phyloP scores from a whole-genome alignment of 2,888 invertebrate genomes.

The Doris montereyensis region DNA sequence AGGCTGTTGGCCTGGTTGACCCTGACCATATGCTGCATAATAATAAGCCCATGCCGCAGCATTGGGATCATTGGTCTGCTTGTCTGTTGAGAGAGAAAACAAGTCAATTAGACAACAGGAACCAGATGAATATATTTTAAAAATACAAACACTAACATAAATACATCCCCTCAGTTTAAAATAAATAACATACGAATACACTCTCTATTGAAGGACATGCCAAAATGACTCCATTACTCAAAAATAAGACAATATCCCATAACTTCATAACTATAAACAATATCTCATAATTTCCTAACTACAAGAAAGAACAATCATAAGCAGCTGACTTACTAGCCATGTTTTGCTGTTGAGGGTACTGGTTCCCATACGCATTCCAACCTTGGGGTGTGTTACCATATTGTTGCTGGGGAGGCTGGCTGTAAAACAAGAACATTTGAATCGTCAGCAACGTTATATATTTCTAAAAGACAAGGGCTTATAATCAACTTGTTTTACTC shows the following conservation, averaged over 20 bases:
- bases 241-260: no score
- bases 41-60: constrained; percentile 76
- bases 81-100: constrained; percentile 42
- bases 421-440: constrained; percentile 39
- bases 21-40: constrained; percentile 69
- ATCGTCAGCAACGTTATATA: no score
- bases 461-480: no score
- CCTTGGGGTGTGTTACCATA: constrained; percentile 65
- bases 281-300: no score
- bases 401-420: constrained; percentile 59
- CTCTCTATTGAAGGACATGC: no score
- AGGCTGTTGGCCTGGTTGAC: constrained; percentile 52
- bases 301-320: no score
- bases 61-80: constrained; percentile 69
- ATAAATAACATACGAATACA: no score
- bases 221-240: no score
- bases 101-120: neutral
- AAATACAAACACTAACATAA: neutral
- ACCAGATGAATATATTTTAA: neutral
- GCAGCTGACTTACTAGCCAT: constrained; percentile 47
- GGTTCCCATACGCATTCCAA: constrained; percentile 61
- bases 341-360: constrained; percentile 47
- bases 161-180: neutral
- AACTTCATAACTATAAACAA: no score
- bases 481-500: no score